Conservation (phyloP, 2,113 vertebrate species). For the Dicerorhinus sumatrensis region DNA sequence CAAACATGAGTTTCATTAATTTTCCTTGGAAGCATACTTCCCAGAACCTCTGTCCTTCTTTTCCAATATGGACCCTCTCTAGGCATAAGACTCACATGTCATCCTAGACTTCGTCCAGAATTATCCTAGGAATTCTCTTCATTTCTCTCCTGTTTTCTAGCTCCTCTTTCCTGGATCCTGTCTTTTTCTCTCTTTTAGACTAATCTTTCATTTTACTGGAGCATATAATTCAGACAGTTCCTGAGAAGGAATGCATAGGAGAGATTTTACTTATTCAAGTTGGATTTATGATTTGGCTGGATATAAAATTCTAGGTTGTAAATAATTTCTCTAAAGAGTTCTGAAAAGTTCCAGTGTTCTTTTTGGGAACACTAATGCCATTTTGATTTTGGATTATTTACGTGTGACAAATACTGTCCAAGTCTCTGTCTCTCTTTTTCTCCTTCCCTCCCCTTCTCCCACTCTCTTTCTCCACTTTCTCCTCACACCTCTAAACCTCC, state of each 20-base stretch:
- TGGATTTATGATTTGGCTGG: not conserved
- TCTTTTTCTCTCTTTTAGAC: not conserved
- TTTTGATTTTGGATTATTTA: not conserved
- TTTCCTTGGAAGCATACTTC: not conserved
- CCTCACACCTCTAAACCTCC: not conserved
- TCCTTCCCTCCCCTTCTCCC: not conserved
- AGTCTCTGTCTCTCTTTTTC: not conserved
- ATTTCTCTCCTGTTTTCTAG: not conserved
- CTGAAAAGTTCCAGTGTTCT: not conserved
- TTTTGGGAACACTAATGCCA: not conserved
- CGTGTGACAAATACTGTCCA: not conserved
- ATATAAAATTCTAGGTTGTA: not conserved
- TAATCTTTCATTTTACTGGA: not conserved
- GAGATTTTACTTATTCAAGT: not conserved
- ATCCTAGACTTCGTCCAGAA: not conserved
- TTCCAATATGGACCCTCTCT: not conserved
- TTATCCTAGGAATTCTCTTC: not conserved
- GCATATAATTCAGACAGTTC: not conserved
- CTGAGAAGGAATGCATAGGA: not conserved
- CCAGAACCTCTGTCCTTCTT: not conserved
- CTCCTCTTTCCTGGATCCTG: not conserved
- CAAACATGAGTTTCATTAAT: not conserved
- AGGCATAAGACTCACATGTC: not conserved
- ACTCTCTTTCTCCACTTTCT: not conserved
- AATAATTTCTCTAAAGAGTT: not conserved